Evolutionary conservation across 2,797 vertebrate genomes (phyloP).

Genomic region (Xenentodon cancila): DNA sequence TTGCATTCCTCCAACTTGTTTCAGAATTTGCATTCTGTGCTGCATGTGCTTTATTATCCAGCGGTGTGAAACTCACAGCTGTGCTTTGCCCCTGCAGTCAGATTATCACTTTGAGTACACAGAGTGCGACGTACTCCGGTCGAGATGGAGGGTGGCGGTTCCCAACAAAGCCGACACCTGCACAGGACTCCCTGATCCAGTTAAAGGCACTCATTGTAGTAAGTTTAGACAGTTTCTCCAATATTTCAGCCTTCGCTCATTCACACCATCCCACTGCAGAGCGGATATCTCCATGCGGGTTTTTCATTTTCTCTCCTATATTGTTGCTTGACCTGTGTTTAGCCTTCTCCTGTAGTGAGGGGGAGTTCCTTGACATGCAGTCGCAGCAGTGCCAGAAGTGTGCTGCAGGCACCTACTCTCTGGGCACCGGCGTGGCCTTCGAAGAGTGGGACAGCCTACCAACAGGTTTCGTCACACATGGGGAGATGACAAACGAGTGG

Average conservation of each 20-base stretch:
- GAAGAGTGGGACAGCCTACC: conserved; percentile 93
- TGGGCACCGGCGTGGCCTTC: conserved; percentile 92
- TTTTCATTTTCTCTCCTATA: not conserved
- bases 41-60: not conserved
- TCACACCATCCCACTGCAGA: not conserved
- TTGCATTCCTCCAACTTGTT: not conserved
- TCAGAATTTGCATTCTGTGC: not conserved
- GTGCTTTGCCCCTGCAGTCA: conserved; percentile 81
- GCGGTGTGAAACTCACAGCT: conserved; percentile 57
- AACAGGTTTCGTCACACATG: conserved; percentile 87
- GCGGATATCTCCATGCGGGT: not conserved
- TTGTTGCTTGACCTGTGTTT: conserved; percentile 6
- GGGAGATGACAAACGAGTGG: conserved; percentile 70
- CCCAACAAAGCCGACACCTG: conserved; percentile 92
- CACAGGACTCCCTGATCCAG: conserved; percentile 92
- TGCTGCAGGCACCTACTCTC: conserved; percentile 89
- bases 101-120: conserved; percentile 99
- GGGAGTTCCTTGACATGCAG: conserved; percentile 95
- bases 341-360: conserved; percentile 94
- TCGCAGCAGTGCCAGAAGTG: conserved; percentile 90
- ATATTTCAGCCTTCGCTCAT: not conserved
- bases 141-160: conserved; percentile 94
- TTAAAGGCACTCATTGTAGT: conserved; percentile 95
- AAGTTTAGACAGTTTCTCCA: conserved; percentile 50
- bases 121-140: conserved; percentile 89